Evolutionary conservation across 2,888 invertebrate species (phyloP).

Genomic region (Chloroclysta siterata): DNA sequence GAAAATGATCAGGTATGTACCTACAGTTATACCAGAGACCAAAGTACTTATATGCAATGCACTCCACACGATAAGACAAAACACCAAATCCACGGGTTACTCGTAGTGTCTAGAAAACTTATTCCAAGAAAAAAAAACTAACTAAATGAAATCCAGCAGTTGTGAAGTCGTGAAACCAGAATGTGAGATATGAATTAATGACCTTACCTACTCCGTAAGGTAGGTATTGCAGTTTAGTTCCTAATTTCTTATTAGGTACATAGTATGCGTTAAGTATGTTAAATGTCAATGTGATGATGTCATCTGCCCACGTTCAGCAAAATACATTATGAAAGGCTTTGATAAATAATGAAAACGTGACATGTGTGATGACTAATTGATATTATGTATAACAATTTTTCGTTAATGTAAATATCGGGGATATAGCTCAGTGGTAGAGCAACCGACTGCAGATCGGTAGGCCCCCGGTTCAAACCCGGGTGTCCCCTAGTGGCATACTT

Average conservation of each 20-base stretch:
- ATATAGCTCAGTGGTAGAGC: slow-evolving; percentile 36
- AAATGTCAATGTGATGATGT: not conserved
- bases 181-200: too few relatives aligned
- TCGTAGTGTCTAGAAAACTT: too few relatives aligned
- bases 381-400: not conserved
- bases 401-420: slow-evolving; percentile 7
- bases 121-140: too few relatives aligned
- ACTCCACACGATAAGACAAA: too few relatives aligned
- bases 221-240: not conserved
- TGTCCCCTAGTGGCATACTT: slow-evolving; percentile 20
- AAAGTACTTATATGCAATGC: too few relatives aligned
- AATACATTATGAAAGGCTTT: too few relatives aligned
- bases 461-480: slow-evolving; percentile 35
- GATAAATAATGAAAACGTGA: slow-evolving; percentile 5
- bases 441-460: slow-evolving; percentile 34
- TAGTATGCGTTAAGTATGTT: not conserved
- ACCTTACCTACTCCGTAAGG: too few relatives aligned
- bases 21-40: not conserved
- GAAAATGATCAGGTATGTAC: slow-evolving; percentile 92
- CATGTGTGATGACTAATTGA: not conserved
- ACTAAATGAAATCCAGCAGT: too few relatives aligned
- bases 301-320: slow-evolving; percentile 22
- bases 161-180: too few relatives aligned
- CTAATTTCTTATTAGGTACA: not conserved
- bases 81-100: too few relatives aligned